These are phyloP conservation scores for Hyperoplus lanceolatus DNA, from an alignment of 2,797 vertebrate genomes.

Conservation along the genomic window DNA sequence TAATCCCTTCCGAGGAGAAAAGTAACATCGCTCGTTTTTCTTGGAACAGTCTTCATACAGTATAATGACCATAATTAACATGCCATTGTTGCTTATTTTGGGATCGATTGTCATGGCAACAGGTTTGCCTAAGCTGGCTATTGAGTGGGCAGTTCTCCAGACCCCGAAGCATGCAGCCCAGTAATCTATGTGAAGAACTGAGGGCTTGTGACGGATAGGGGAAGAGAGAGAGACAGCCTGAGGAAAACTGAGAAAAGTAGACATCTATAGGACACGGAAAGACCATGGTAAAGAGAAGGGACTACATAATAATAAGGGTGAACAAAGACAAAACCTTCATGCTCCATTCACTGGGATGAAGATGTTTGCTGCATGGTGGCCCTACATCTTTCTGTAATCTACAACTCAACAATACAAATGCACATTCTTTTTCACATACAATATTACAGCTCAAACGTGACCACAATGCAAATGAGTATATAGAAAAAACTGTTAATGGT, in stretches of 20 bases:
- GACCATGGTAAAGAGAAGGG: not conserved
- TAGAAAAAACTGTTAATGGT: not conserved
- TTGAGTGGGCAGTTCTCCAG: constrained; percentile 71
- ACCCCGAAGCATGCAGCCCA: constrained; percentile 47
- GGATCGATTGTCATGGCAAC: constrained; percentile 83
- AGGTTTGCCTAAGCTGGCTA: constrained; percentile 76
- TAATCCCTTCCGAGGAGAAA: constrained; percentile 66
- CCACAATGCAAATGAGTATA: not conserved
- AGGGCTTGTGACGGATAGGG: constrained; percentile 49
- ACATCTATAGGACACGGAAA: not conserved
- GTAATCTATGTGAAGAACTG: constrained; percentile 60
- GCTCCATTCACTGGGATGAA: constrained; percentile 35
- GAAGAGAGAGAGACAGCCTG: constrained; percentile 40
- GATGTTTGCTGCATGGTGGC: constrained; percentile 40
- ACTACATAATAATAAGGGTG: constrained; percentile 1
- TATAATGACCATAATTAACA: constrained; percentile 85
- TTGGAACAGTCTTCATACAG: constrained; percentile 74
- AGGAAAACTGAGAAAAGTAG: not conserved
- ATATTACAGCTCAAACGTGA: not conserved
- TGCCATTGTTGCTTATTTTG: constrained; percentile 84
- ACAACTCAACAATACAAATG: not conserved
- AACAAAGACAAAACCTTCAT: constrained; percentile 43
- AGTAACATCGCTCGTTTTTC: constrained; percentile 70
- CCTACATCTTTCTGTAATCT: constrained; percentile 17
- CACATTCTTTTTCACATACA: not conserved